Conservation (phyloP, 2,113 vertebrate genomes). For the Marcusenius ussheri region DNA sequence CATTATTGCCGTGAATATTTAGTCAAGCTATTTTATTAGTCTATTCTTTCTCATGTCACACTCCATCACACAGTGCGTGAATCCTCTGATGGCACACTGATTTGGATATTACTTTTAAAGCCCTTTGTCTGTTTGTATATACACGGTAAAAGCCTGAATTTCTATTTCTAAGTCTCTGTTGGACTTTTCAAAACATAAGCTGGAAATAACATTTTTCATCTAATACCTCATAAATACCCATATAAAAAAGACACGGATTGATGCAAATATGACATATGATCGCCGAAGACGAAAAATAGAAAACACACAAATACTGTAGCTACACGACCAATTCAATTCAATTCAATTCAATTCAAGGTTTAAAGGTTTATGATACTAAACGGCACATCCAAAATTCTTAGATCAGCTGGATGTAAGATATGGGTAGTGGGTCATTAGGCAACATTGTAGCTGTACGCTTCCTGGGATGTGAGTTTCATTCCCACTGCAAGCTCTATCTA, state of each 20-base stretch:
- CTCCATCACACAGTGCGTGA: background rate
- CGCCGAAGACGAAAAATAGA: background rate
- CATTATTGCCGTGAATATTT: background rate
- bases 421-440: background rate
- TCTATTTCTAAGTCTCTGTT: background rate
- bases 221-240: background rate
- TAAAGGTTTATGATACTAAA: background rate
- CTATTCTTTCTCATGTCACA: background rate
- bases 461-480: background rate
- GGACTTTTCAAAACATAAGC: background rate
- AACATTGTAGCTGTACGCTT: background rate
- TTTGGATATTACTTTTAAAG: background rate
- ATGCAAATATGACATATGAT: background rate
- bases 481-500: background rate
- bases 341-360: background rate
- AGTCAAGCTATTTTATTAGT: background rate
- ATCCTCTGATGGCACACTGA: background rate
- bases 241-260: background rate
- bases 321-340: background rate
- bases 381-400: background rate
- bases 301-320: background rate
- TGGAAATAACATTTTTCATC: background rate
- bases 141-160: background rate
- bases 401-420: background rate
- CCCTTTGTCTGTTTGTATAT: background rate